These are phyloP conservation scores for Dipodomys ordii DNA, from an alignment of 2,113 vertebrate species.

Conservation along the genomic window DNA sequence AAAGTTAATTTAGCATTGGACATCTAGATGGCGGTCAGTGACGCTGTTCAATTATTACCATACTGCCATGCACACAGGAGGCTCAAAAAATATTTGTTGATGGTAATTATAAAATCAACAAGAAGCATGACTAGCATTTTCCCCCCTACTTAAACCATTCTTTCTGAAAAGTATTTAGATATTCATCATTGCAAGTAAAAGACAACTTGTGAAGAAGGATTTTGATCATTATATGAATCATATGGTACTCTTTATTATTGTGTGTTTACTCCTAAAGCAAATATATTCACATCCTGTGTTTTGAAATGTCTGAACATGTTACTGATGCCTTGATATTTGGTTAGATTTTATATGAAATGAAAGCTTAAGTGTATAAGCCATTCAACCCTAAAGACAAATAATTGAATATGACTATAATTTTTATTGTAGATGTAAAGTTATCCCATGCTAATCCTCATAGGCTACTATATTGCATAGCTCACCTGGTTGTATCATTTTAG, in stretches of 20 bases:
- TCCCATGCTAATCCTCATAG: background rate
- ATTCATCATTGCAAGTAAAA: conserved; percentile 11
- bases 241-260: conserved; percentile 8
- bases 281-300: background rate
- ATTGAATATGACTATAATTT: conserved; percentile 23
- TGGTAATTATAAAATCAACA: conserved; percentile 62
- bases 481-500: background rate
- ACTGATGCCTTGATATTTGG: conserved; percentile 44
- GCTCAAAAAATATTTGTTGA: conserved; percentile 68
- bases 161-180: conserved; percentile 31
- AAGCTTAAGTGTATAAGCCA: background rate
- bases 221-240: background rate
- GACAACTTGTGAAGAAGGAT: background rate
- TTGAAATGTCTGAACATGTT: background rate
- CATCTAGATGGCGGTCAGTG: conserved; percentile 65
- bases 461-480: background rate
- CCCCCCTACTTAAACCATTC: background rate
- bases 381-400: conserved; percentile 57
- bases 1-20: conserved; percentile 79
- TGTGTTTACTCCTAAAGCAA: conserved; percentile 28
- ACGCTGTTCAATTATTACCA: conserved; percentile 52
- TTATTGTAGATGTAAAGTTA: background rate
- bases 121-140: conserved; percentile 22
- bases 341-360: conserved; percentile 60
- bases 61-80: conserved; percentile 42